These are phyloP conservation scores for Eubucco bourcierii DNA, from an alignment of 2,113 vertebrate species.

Conservation along the genomic window DNA sequence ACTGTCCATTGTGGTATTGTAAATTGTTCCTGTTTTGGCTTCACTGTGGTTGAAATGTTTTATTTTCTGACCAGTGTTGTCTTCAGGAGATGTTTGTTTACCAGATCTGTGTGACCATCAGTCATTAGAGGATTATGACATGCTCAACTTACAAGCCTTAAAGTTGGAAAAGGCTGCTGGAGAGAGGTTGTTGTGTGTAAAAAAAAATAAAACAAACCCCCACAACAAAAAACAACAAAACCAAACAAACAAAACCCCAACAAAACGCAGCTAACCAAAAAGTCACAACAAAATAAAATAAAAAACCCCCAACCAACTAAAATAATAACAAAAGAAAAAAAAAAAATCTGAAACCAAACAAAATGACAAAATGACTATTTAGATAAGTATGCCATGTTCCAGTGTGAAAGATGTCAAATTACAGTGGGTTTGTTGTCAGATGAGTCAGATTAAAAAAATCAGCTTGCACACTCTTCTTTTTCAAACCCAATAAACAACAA, in stretches of 20 bases:
- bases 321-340: not conserved
- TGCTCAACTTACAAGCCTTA: not conserved
- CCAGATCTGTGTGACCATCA: not conserved
- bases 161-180: not conserved
- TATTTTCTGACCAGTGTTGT: not conserved
- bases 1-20: not conserved
- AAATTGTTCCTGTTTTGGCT: not conserved
- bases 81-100: not conserved
- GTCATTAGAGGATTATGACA: not conserved
- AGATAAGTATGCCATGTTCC: not conserved
- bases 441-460: not conserved
- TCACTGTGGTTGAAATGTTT: not conserved
- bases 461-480: no score
- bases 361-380: not conserved
- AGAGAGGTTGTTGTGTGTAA: not conserved
- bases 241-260: no score
- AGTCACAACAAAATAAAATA: not conserved
- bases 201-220: not conserved
- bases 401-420: not conserved
- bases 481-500: not conserved
- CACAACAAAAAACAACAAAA: not conserved
- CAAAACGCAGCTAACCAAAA: not conserved
- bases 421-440: not conserved
- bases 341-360: not conserved
- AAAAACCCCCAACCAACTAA: no score